These are phyloP conservation scores for Ips nitidus DNA, from an alignment of 1,140 invertebrate species.

Conservation along the genomic window DNA sequence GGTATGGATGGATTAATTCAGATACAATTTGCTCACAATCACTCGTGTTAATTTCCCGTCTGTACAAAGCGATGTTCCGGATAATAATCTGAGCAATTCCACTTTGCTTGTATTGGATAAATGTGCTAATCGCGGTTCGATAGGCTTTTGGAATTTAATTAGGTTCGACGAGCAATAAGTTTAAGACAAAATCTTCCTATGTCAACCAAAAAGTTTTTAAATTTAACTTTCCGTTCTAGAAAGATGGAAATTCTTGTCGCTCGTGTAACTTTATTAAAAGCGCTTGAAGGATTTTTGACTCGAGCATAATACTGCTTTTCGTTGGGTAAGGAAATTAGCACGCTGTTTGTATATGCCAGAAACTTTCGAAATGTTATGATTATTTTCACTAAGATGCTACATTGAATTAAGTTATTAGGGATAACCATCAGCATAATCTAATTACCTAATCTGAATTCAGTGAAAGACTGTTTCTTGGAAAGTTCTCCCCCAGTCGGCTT, in stretches of 20 bases:
- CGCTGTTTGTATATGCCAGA: too few relatives aligned
- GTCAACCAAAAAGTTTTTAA: background rate
- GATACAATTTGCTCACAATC: conserved; percentile 3
- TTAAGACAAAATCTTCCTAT: too few relatives aligned
- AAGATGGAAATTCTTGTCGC: background rate
- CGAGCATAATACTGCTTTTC: background rate
- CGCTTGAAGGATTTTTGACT: background rate
- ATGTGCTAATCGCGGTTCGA: conserved; percentile 2
- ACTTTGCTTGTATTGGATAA: background rate
- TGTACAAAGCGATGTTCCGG: background rate
- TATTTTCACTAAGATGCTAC: too few relatives aligned
- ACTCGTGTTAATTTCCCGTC: background rate
- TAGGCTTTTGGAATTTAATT: background rate
- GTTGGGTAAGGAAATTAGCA: too few relatives aligned
- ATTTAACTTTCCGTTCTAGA: background rate
- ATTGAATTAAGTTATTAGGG: too few relatives aligned
- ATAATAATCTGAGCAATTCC: conserved; percentile 3
- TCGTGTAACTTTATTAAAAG: background rate
- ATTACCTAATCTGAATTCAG: too few relatives aligned
- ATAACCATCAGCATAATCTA: too few relatives aligned
- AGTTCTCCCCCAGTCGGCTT: too few relatives aligned
- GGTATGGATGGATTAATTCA: background rate
- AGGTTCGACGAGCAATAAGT: background rate
- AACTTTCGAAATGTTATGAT: too few relatives aligned
- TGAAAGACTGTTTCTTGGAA: too few relatives aligned